These are phyloP conservation scores for Drosophila pectinifera DNA, from an alignment of 1,140 invertebrate genomes.

Conservation along the genomic window DNA sequence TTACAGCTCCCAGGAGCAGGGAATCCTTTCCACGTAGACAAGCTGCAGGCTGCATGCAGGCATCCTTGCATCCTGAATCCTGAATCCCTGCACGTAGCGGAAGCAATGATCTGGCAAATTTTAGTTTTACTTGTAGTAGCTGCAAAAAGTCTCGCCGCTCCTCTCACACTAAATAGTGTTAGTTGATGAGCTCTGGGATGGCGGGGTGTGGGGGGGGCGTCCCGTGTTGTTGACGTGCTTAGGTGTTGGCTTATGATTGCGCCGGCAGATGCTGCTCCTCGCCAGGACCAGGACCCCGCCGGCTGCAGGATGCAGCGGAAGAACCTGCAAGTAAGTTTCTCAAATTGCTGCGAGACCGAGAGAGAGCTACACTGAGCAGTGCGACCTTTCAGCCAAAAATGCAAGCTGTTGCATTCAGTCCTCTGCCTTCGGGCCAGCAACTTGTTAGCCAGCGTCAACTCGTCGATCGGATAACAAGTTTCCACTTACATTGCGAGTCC, in stretches of 20 bases:
- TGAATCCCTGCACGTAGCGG: conserved; percentile 77
- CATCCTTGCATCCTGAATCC: conserved; percentile 26
- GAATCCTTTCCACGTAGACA: conserved; percentile 31
- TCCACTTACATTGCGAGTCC: background rate
- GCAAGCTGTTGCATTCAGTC: conserved; percentile 20
- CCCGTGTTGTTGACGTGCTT: conserved; percentile 79
- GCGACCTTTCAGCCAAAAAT: conserved; percentile 27
- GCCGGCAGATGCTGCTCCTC: conserved; percentile 59
- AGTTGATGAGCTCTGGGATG: conserved; percentile 51
- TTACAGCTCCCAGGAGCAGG: conserved; percentile 48
- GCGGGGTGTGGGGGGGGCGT: conserved; percentile 10
- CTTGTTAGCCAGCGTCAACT: conserved; percentile 13
- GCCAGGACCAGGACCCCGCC: background rate
- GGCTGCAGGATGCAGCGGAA: conserved; percentile 65
- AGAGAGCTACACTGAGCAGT: conserved; percentile 63
- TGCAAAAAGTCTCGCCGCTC: conserved; percentile 70
- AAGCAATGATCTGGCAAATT: conserved; percentile 83
- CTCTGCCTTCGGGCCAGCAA: background rate
- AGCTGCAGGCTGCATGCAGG: conserved; percentile 14
- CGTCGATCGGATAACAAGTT: conserved; percentile 47
- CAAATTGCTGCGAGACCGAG: conserved; percentile 72
- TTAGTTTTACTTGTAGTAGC: conserved; percentile 79
- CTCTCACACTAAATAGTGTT: conserved; percentile 72
- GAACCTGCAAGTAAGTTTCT: conserved; percentile 81
- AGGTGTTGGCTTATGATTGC: conserved; percentile 83